Percentiles rank a stretch among this genome's conserved stretches.
phyloP scores from a whole-genome alignment of 2,113 vertebrate genomes.

The Clarias gariepinus region DNA sequence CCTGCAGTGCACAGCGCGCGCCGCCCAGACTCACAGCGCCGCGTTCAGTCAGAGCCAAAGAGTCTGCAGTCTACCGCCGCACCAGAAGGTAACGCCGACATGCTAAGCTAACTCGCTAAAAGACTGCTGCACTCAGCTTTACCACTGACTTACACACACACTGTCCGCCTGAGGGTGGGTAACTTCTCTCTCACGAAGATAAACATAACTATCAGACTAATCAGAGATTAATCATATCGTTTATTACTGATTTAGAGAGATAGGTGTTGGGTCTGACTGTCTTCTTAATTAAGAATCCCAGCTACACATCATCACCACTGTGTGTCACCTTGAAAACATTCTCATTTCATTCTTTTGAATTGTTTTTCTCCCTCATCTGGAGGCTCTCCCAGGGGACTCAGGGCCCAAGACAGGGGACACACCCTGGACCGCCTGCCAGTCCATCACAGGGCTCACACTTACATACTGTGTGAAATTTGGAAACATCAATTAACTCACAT shows the following conservation, averaged over 20 bases:
- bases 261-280: no score
- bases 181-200: background rate
- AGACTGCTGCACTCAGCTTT: background rate
- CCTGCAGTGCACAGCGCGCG: conserved; percentile 46
- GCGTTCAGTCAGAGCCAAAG: conserved; percentile 54
- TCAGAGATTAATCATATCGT: background rate
- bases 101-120: conserved; percentile 19
- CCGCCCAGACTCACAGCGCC: conserved; percentile 49
- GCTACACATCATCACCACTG: background rate
- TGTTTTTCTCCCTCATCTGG: background rate
- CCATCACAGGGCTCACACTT: no score
- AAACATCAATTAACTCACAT: no score
- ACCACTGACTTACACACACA: no score
- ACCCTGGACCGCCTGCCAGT: no score
- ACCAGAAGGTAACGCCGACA: conserved; percentile 73
- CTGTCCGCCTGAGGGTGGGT: no score
- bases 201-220: background rate
- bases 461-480: no score
- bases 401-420: no score
- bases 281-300: background rate
- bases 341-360: no score
- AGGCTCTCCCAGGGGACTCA: no score
- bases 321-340: background rate
- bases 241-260: background rate
- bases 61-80: conserved; percentile 76